Evolutionary conservation across 2,113 vertebrate species (phyloP).

Genomic region (Tringa solitaria): DNA sequence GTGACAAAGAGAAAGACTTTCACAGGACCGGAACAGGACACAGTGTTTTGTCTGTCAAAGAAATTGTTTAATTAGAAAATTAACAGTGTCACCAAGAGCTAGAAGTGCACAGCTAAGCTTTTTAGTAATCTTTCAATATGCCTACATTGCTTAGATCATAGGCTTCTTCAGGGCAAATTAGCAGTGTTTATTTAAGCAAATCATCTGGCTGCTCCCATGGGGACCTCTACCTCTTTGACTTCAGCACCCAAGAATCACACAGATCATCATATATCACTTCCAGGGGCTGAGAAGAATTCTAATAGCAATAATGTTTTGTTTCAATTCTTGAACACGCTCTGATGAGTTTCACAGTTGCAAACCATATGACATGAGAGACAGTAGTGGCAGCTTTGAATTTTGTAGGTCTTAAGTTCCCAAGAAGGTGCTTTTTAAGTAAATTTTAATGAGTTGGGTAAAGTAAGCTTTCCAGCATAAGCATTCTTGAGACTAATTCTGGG

Average conservation of each 20-base stretch:
- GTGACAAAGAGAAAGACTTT: background rate
- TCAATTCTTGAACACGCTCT: conserved; percentile 44
- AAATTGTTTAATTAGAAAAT: background rate
- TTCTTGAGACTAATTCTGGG: background rate
- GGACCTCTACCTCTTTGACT: background rate
- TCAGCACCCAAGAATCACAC: background rate
- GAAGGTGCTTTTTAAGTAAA: conserved; percentile 7
- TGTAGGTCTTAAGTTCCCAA: conserved; percentile 45
- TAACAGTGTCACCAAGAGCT: background rate
- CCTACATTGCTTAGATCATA: background rate
- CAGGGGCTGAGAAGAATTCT: conserved; percentile 57
- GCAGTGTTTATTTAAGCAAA: conserved; percentile 12
- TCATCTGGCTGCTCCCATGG: background rate
- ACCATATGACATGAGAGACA: conserved; percentile 37
- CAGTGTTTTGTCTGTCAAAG: background rate
- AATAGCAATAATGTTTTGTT: conserved; percentile 39
- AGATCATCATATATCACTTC: conserved; percentile 42
- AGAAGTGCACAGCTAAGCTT: background rate
- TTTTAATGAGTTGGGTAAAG: conserved; percentile 55
- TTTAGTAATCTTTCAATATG: background rate
- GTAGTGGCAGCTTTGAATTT: conserved; percentile 43
- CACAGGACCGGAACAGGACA: background rate
- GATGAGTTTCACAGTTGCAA: conserved; percentile 60
- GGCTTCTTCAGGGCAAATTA: conserved; percentile 15
- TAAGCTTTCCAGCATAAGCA: background rate